Evolutionary conservation across 2,113 vertebrate species (phyloP).

Genomic region (Sander lucioperca): DNA sequence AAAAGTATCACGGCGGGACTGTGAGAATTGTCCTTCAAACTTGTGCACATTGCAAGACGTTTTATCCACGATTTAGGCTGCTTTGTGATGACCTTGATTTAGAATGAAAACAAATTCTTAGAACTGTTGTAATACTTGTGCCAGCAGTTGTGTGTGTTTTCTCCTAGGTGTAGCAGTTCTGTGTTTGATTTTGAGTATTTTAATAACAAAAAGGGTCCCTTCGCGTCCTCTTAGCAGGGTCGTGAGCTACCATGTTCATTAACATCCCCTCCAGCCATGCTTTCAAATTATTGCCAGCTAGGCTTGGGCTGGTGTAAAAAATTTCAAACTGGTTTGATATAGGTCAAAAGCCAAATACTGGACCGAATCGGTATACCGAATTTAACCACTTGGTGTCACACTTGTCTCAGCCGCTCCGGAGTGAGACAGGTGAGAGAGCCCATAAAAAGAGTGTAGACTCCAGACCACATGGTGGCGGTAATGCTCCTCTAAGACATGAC

Average conservation of each 20-base stretch:
- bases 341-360: no score
- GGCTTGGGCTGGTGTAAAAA: no score
- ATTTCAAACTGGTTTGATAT: no score
- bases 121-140: neutral
- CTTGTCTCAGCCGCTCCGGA: no score
- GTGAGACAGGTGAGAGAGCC: no score
- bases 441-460: no score
- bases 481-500: no score
- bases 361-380: no score
- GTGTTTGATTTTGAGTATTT: neutral
- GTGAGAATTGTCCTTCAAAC: neutral
- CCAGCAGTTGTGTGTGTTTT: neutral
- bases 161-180: neutral
- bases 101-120: no score
- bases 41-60: neutral
- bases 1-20: neutral
- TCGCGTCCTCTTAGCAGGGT: neutral
- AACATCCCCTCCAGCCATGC: slow-evolving; percentile 21
- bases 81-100: neutral
- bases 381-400: no score
- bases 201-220: neutral
- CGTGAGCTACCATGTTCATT: neutral
- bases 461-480: no score
- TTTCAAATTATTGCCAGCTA: slow-evolving; percentile 21
- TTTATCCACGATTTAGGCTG: slow-evolving; percentile 11